Percentiles rank a stretch among this genome's conserved stretches.
phyloP scores from a whole-genome alignment of 2,888 invertebrate species.

The Eledone cirrhosa region DNA sequence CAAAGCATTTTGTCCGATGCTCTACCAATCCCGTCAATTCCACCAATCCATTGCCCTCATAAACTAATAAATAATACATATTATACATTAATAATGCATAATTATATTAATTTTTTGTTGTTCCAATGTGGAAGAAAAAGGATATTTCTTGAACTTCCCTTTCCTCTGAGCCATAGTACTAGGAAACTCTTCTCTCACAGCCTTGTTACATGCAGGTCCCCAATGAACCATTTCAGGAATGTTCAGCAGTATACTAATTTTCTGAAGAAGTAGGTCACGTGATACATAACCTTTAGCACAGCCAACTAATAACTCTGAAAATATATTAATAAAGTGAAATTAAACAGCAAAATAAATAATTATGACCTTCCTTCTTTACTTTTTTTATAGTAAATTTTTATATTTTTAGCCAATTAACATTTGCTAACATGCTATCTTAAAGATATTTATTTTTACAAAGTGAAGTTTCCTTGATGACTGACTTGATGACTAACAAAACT shows the following conservation, averaged over 20 bases:
- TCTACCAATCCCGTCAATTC: too few relatives aligned
- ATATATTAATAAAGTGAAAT: not conserved
- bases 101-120: not conserved
- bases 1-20: too few relatives aligned
- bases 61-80: not conserved
- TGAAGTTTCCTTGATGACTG: too few relatives aligned
- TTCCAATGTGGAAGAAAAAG: conserved; percentile 31
- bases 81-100: not conserved
- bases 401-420: too few relatives aligned
- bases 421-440: too few relatives aligned
- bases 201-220: conserved; percentile 59
- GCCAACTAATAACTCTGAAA: conserved; percentile 38
- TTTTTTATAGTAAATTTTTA: too few relatives aligned
- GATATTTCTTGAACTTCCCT: conserved; percentile 61
- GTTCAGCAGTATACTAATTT: conserved; percentile 42
- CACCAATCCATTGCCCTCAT: too few relatives aligned
- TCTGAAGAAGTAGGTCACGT: conserved; percentile 50
- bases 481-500: too few relatives aligned
- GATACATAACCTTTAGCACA: conserved; percentile 45
- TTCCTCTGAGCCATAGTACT: conserved; percentile 54
- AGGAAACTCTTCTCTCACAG: conserved; percentile 54
- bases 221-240: conserved; percentile 47
- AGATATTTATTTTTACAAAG: too few relatives aligned
- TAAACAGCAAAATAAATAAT: not conserved
- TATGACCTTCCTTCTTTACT: too few relatives aligned